These are phyloP conservation scores for Spodoptera picta DNA, from an alignment of 2,888 invertebrate genomes.

Conservation along the genomic window DNA sequence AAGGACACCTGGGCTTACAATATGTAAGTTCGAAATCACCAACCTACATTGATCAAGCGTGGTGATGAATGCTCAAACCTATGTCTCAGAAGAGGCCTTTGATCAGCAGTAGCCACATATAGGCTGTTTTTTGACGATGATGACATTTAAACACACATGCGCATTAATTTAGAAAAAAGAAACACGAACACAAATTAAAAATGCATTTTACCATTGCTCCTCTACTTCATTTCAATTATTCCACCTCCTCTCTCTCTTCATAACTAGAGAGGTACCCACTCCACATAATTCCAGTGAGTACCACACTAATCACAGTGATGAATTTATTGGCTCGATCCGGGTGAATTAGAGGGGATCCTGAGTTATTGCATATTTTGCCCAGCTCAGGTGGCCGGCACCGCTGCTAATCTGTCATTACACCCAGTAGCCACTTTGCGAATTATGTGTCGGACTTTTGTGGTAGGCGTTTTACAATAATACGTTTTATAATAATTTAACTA, in stretches of 20 bases:
- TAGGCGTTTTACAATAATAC: neutral
- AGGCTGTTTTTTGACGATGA: no score
- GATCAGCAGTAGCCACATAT: no score
- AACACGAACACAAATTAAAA: no score
- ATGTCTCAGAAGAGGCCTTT: no score
- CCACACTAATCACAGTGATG: conserved; percentile 81
- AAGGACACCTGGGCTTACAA: no score
- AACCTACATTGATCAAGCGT: no score
- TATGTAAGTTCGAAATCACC: no score
- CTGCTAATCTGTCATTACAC: conserved; percentile 83
- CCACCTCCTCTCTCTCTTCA: conserved; percentile 2
- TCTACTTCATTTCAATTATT: neutral
- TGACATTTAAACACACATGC: neutral
- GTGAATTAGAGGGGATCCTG: conserved; percentile 75
- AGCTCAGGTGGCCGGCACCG: conserved; percentile 77
- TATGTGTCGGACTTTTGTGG: conserved; percentile 57
- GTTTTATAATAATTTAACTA: no score
- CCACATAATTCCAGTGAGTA: conserved; percentile 49
- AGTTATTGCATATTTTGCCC: conserved; percentile 79
- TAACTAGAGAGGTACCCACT: conserved; percentile 33
- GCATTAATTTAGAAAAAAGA: no score
- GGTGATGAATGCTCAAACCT: no score
- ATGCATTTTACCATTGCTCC: no score
- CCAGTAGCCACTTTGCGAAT: conserved; percentile 77
- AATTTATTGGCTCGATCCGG: conserved; percentile 84